These are phyloP conservation scores for Willowsia nigromaculata DNA, from an alignment of 2,888 invertebrate genomes.

Conservation along the genomic window DNA sequence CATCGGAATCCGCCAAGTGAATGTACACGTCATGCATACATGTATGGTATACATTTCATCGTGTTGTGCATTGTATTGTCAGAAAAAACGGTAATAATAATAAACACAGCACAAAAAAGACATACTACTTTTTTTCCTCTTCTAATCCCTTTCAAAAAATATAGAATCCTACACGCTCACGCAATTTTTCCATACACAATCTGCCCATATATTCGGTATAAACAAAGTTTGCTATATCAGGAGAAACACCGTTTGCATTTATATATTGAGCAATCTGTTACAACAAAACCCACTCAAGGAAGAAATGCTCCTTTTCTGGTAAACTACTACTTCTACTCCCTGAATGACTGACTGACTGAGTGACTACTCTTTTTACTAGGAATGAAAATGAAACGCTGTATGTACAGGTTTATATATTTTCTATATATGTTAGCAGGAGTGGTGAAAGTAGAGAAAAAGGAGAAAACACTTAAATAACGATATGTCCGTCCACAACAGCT, in stretches of 20 bases:
- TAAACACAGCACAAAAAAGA: not conserved
- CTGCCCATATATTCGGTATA: not conserved
- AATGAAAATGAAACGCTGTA: conserved; percentile 37
- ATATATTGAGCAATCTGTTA: conserved; percentile 56
- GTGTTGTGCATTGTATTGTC: not conserved
- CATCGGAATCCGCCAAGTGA: not conserved
- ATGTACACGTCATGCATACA: not conserved
- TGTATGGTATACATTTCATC: not conserved
- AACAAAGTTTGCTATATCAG: not conserved
- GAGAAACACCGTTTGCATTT: not conserved
- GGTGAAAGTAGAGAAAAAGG: not conserved
- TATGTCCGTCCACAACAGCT: conserved; percentile 43
- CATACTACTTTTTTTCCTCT: not conserved
- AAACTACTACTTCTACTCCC: not conserved
- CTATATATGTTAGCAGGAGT: not conserved
- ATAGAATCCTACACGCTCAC: not conserved
- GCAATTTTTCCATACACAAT: not conserved
- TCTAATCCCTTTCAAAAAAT: not conserved
- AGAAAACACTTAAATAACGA: conserved; percentile 35
- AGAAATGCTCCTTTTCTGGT: conserved; percentile 2
- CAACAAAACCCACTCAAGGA: conserved; percentile 64
- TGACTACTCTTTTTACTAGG: not conserved
- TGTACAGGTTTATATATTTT: not conserved
- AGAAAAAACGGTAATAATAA: not conserved
- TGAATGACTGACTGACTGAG: not conserved